Conservation (phyloP, 1,140 invertebrate genomes). For the Wiebesia pumilae region DNA sequence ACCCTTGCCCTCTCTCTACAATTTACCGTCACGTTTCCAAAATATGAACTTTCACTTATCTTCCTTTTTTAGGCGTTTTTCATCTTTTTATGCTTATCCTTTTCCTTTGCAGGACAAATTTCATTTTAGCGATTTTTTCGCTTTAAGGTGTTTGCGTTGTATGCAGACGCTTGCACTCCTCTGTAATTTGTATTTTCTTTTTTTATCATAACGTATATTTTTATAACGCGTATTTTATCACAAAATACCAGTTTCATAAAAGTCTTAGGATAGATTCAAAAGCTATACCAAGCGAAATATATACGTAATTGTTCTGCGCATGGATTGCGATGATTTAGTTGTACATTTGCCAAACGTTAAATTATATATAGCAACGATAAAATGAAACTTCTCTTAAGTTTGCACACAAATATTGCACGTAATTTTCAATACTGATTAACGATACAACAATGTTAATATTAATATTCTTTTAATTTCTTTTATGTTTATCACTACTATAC, state of each 20-base stretch:
- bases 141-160: slow-evolving; percentile 27
- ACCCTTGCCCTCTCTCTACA: not conserved
- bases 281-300: not conserved
- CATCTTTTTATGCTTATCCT: not conserved
- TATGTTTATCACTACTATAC: too few species aligned
- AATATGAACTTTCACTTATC: slow-evolving; percentile 37
- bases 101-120: not conserved
- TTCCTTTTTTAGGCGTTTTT: slow-evolving; percentile 27
- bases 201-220: slow-evolving; percentile 11
- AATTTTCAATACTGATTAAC: too few species aligned
- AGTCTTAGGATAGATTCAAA: not conserved
- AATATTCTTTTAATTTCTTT: too few species aligned
- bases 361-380: too few species aligned
- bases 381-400: too few species aligned
- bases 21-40: slow-evolving; percentile 1
- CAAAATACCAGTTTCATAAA: slow-evolving; percentile 1
- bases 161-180: not conserved
- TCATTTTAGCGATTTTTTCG: slow-evolving; percentile 27
- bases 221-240: not conserved
- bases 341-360: too few species aligned
- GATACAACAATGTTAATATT: too few species aligned
- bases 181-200: not conserved
- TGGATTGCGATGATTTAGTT: too few species aligned
- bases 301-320: not conserved
- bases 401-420: too few species aligned